Percentiles rank a stretch among this genome's conserved stretches.
These are phyloP conservation scores for Luperina nickerlii DNA, from an alignment of 2,888 invertebrate species.

Conservation along the genomic window DNA sequence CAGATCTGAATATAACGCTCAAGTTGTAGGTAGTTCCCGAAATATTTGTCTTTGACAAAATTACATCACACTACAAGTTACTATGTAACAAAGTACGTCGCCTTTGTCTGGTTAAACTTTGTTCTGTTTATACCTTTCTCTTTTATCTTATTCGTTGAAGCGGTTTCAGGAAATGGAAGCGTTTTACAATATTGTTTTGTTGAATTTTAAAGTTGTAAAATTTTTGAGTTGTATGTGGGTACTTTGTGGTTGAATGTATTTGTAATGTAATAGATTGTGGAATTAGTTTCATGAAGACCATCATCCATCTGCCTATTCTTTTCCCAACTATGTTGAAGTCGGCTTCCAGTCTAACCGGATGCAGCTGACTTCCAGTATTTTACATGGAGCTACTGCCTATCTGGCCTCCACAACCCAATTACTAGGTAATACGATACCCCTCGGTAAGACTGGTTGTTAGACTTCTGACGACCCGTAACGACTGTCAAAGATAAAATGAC, in stretches of 20 bases:
- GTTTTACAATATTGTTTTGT: conserved; percentile 40
- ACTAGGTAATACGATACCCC: no score
- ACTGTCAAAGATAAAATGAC: no score
- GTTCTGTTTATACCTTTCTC: conserved; percentile 39
- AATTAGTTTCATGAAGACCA: neutral
- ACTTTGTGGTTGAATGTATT: conserved; percentile 16
- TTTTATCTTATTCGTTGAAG: conserved; percentile 51
- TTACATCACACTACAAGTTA: conserved; percentile 39
- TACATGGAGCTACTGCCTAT: no score
- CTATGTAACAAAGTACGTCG: conserved; percentile 33
- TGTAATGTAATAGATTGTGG: neutral
- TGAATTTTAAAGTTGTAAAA: conserved; percentile 7
- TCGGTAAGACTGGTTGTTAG: no score
- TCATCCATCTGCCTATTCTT: no score
- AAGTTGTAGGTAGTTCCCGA: conserved; percentile 22
- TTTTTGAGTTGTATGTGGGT: neutral
- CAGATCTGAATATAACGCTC: conserved; percentile 21
- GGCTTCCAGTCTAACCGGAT: no score
- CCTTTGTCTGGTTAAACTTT: conserved; percentile 43
- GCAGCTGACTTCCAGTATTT: no score
- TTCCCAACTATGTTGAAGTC: no score
- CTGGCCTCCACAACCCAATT: no score
- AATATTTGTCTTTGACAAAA: conserved; percentile 52
- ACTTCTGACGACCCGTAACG: no score
- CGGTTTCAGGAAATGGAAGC: conserved; percentile 17